These are phyloP conservation scores for Heptranchias perlo DNA, from an alignment of 2,113 vertebrate species.

Conservation along the genomic window DNA sequence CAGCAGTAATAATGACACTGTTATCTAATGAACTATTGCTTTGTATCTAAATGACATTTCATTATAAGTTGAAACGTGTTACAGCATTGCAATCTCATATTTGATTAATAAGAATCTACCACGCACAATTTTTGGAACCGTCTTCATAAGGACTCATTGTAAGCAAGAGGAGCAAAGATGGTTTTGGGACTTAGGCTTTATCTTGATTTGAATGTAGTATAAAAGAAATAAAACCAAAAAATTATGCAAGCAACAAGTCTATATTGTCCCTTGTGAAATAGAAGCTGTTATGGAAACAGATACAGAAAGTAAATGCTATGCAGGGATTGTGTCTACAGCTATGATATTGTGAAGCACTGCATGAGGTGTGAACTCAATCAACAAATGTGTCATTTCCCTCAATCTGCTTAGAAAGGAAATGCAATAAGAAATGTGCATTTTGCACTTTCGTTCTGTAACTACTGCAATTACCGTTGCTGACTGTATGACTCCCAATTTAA, in stretches of 20 bases:
- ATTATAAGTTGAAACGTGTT: neutral
- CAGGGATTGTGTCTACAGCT: neutral
- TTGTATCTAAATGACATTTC: neutral
- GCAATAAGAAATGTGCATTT: neutral
- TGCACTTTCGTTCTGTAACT: neutral
- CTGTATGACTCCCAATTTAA: neutral
- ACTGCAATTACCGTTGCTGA: neutral
- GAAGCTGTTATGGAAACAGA: neutral
- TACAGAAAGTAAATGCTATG: neutral
- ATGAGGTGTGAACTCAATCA: neutral
- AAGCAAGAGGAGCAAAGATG: neutral
- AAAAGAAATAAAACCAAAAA: neutral
- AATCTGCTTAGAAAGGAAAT: neutral
- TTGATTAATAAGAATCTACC: neutral
- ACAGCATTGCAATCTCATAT: neutral
- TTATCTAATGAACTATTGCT: neutral
- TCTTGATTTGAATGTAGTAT: neutral
- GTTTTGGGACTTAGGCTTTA: neutral
- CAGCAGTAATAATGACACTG: too few species aligned
- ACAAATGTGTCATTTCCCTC: neutral
- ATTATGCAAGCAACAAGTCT: neutral
- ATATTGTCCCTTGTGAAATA: neutral
- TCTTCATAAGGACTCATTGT: neutral
- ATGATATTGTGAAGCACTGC: neutral
- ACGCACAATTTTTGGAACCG: neutral